Base-by-base conservation (phyloP, 1,140 invertebrate species). In the Pogonus chalceus region DNA sequence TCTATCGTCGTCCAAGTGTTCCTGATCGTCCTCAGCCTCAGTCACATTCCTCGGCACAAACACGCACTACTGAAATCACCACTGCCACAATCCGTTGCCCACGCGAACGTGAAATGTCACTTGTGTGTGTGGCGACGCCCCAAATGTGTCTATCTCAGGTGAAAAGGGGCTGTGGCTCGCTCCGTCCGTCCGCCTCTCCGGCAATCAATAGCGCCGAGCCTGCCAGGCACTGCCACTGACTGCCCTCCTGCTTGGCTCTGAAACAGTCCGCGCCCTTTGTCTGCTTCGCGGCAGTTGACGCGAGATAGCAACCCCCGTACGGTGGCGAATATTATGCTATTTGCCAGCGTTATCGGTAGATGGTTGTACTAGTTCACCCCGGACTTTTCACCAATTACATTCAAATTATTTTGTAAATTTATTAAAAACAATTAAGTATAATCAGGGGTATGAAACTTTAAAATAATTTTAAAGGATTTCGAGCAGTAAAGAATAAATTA, bases 41-140 rank as follows among this genome's bases (percentile, higher is more conserved):
- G 18, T 43, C 37, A 43, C 37, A 43, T 43, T 10, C 37, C n/a
- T n/a, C 37, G 37, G 18, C 37, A 43, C 37, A 43, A 43, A 43
- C 37, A 43, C 24, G 23, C 23, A 52, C 49, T n/a, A 10, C 23
- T 49, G 21, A 51, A 48, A 50, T 46, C 53, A 49, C 53, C 49
- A 52, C 53, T 51, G 43, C 35, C 56, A 57, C 56, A 47, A 31
- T 35, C 52, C 48, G 35, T n/a, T 10, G 18, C 9, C 37, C 37
- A 43, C 37, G 18, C 37, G 37, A 43, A 10, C 53, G 35, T 37
- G 49, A 51, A 58, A 37, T 57, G 51, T 53, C 31, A 48, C 35
- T 53, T 61, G 57, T 61, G 37, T 56, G 47, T 58, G 57, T 60
- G 62, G 56, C 57, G 61, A 64, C 62, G 62, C 62, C 62, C 61